Conservation (phyloP, 2,888 invertebrate genomes). For the Embidobia sp. region DNA sequence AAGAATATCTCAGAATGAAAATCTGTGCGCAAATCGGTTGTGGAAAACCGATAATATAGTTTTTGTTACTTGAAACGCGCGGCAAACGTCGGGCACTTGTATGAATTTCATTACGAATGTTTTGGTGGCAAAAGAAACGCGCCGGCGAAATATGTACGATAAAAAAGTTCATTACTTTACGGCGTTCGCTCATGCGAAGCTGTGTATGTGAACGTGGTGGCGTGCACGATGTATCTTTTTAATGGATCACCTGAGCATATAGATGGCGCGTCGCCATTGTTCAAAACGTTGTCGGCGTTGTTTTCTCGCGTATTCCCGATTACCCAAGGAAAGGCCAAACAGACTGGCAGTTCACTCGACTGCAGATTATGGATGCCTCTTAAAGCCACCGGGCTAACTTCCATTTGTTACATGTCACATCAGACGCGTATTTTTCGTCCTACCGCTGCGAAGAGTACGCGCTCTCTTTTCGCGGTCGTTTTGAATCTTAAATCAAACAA, state of each 20-base stretch:
- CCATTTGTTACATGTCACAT: conserved; percentile 59
- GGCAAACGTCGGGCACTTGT: conserved; percentile 25
- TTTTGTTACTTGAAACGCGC: conserved; percentile 3
- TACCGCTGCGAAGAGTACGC: conserved; percentile 12
- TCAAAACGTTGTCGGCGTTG: conserved; percentile 45
- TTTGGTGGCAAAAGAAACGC: conserved; percentile 23
- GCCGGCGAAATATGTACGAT: conserved; percentile 25
- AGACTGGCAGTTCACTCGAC: conserved; percentile 44
- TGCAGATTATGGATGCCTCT: conserved; percentile 56
- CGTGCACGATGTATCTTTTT: conserved; percentile 44
- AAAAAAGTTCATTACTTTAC: conserved; percentile 56
- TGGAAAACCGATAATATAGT: conserved; percentile 11
- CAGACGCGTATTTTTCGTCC: conserved; percentile 33
- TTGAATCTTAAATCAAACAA: conserved; percentile 22
- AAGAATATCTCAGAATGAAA: no score
- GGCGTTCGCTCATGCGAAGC: conserved; percentile 19
- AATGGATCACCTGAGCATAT: conserved; percentile 54
- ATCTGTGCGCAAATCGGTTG: background rate
- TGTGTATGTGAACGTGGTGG: background rate
- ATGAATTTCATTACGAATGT: conserved; percentile 47
- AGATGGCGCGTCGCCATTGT: conserved; percentile 49
- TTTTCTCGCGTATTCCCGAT: conserved; percentile 37
- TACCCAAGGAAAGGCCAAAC: conserved; percentile 36
- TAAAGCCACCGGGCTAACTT: conserved; percentile 45
- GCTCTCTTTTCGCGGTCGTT: background rate